These are phyloP conservation scores for Puma concolor DNA, from an alignment of 2,113 vertebrate species.

Conservation along the genomic window DNA sequence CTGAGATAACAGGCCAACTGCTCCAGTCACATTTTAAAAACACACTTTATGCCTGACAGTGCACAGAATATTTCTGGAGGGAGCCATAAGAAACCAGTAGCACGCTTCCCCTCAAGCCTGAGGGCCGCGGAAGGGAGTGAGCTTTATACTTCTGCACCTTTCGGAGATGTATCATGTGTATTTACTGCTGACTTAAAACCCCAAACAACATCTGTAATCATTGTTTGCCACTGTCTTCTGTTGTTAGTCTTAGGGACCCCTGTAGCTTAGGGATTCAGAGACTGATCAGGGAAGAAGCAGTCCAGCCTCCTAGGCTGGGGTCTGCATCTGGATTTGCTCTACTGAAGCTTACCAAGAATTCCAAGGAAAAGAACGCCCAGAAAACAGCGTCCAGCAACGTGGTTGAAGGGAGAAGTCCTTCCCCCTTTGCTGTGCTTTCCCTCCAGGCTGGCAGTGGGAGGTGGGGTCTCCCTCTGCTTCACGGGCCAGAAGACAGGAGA, in stretches of 20 bases:
- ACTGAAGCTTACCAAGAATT: neutral
- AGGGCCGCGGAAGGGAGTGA: neutral
- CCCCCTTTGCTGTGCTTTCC: too few species aligned
- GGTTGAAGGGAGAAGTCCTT: neutral
- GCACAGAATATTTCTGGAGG: neutral
- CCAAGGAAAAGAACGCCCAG: too few species aligned
- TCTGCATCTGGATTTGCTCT: neutral
- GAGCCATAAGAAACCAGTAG: neutral
- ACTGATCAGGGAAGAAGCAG: neutral
- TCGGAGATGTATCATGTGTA: neutral
- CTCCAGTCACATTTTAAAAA: neutral
- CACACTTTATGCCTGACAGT: neutral
- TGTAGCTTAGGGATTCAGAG: neutral
- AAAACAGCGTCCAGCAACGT: fast-evolving
- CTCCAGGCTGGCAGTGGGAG: neutral
- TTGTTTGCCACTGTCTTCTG: neutral
- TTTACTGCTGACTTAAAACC: neutral
- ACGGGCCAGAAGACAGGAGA: neutral
- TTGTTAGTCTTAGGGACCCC: neutral
- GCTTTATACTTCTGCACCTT: neutral
- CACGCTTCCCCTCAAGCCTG: neutral
- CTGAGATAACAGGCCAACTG: too few species aligned
- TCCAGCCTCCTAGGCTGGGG: neutral
- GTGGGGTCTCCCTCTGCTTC: neutral
- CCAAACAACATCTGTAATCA: neutral